Evolutionary conservation across 2,113 vertebrate genomes (phyloP).

Genomic region (Cromileptes altivelis): DNA sequence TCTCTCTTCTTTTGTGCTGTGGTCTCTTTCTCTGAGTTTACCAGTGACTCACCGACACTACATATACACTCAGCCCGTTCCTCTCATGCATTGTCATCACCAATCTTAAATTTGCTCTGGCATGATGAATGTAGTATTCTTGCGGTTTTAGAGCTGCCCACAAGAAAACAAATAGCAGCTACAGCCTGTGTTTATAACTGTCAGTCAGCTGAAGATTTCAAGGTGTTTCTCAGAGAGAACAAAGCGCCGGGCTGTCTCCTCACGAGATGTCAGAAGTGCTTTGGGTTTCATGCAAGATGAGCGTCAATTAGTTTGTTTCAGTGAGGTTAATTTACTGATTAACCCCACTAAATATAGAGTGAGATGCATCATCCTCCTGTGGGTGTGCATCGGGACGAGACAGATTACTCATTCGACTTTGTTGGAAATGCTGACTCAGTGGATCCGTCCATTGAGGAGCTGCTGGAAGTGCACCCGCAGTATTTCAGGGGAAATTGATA

Average conservation of each 20-base stretch:
- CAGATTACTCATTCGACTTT: conserved; percentile 3
- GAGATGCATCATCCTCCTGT: not conserved
- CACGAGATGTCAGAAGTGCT: not conserved
- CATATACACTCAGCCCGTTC: conserved; percentile 6
- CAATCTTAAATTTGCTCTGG: conserved; percentile 74
- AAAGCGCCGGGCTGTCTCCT: not conserved
- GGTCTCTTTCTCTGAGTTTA: conserved; percentile 14
- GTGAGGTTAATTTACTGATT: conserved; percentile 43
- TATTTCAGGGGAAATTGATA: conserved; percentile 52
- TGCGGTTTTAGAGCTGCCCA: conserved; percentile 62
- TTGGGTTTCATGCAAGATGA: conserved; percentile 29
- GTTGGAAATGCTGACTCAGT: conserved; percentile 60
- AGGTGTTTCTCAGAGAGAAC: conserved; percentile 53
- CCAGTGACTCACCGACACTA: conserved; percentile 45
- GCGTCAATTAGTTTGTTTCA: conserved; percentile 33
- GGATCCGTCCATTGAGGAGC: conserved; percentile 16
- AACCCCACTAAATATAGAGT: conserved; percentile 15
- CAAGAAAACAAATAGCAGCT: conserved; percentile 75
- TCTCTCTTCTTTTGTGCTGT: not conserved
- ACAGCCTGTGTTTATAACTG: conserved; percentile 59
- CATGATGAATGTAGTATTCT: conserved; percentile 68
- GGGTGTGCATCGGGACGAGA: conserved; percentile 2
- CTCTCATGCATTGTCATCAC: conserved; percentile 69
- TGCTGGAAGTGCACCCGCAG: conserved; percentile 32
- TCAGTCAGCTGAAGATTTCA: conserved; percentile 55